Percentiles rank a stretch among this genome's conserved stretches.
Evolutionary conservation across 2,113 vertebrate species (phyloP).

Genomic region (Epinephelus moara): DNA sequence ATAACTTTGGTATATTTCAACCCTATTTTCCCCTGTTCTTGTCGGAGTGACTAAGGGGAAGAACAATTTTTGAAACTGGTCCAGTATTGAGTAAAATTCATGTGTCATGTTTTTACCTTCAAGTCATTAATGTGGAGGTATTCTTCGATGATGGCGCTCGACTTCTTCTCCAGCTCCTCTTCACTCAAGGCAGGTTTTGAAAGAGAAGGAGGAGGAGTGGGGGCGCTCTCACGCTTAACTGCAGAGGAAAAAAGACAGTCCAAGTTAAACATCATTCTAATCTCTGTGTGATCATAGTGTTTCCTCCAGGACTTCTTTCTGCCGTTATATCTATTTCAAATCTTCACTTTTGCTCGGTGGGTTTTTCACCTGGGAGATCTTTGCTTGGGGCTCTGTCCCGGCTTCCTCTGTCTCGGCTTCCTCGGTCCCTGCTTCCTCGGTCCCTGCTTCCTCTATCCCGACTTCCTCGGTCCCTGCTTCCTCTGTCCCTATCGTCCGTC

Average conservation of each 20-base stretch:
- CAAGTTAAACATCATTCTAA: not conserved
- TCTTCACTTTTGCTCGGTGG: not conserved
- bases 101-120: constrained; percentile 84
- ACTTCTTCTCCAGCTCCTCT: constrained; percentile 94
- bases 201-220: constrained; percentile 74
- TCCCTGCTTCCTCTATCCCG: constrained; percentile 71
- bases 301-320: not conserved
- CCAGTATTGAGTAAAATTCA: no score
- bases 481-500: constrained; percentile 85
- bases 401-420: constrained; percentile 74
- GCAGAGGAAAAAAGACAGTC: not conserved
- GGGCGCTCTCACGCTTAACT: constrained; percentile 87
- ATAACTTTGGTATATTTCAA: no score
- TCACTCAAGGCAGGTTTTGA: constrained; percentile 87
- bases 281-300: not conserved
- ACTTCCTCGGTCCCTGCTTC: constrained; percentile 75
- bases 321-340: not conserved
- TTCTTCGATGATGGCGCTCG: constrained; percentile 94
- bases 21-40: no score
- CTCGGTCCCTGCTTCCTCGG: constrained; percentile 65
- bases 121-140: constrained; percentile 97
- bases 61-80: no score
- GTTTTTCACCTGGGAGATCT: constrained; percentile 71
- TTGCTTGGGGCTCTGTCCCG: constrained; percentile 75
- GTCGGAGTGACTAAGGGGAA: no score